A percentile compares a stretch with the other conserved stretches of the same genome.
Conservation (phyloP, 2,888 invertebrate species). For the Idaea aversata region DNA sequence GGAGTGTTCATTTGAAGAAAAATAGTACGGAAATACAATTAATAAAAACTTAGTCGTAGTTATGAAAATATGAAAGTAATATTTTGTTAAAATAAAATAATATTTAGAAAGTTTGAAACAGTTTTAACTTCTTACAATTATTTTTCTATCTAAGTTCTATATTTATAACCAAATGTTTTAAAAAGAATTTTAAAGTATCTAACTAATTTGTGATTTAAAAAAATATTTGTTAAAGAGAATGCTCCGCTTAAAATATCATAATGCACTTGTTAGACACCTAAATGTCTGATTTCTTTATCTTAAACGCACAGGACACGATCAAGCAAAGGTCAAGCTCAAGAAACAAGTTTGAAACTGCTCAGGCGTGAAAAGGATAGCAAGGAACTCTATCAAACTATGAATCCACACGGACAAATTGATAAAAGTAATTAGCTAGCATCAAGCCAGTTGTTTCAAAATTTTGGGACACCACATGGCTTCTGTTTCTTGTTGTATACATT, state of each 20-base stretch:
- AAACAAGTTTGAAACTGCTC: not conserved
- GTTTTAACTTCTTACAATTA: not conserved
- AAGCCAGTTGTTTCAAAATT: not conserved
- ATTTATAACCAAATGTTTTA: not conserved
- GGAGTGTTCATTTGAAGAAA: conserved; percentile 2
- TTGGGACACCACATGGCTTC: too few relatives aligned
- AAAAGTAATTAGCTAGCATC: not conserved
- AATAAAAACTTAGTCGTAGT: not conserved
- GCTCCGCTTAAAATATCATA: conserved; percentile 10
- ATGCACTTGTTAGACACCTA: conserved; percentile 31
- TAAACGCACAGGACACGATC: not conserved
- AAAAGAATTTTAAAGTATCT: conserved; percentile 11
- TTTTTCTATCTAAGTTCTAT: not conserved
- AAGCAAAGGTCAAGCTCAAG: not conserved
- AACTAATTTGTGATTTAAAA: not conserved
- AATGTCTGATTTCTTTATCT: conserved; percentile 8
- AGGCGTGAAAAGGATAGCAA: not conserved
- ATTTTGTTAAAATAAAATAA: not conserved
- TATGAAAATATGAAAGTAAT: not conserved
- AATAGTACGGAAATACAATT: not conserved
- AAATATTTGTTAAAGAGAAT: not conserved
- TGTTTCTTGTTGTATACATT: too few relatives aligned
- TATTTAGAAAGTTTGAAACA: not conserved
- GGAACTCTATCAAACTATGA: not conserved
- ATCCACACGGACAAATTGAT: not conserved